Base-by-base conservation (phyloP, 2,888 invertebrate species). In the Agrilus mali region DNA sequence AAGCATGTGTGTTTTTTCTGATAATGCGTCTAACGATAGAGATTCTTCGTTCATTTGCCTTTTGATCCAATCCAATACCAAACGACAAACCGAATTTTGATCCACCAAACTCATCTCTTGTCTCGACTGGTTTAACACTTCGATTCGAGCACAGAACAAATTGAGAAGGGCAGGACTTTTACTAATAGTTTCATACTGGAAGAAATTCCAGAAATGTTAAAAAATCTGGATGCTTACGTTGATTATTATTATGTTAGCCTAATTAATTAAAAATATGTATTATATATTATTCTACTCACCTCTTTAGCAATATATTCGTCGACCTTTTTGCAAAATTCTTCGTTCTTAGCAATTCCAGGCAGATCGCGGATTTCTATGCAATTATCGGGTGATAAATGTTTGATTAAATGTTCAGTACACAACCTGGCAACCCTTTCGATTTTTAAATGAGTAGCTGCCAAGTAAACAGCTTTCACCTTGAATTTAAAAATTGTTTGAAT, bases 371-470 rank as follows among this genome's bases (percentile, higher is more conserved):
- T 69, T 58, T 73, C 69, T 48, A 80, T 71, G 59, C 73, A 74
- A 55, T 73, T 75, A 47, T 69, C 69, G 3, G 74, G 74, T 46
- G 75, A 73, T 45, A 83, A 70, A 57, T 80, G 77, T 56, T 74
- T 72, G 34, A 78, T 79, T 55, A 82, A 75, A 69, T 72, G 82
- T 52, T 73, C 73, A 55, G 76, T 84, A 69, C 78, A 89, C 67
- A 80, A 77, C 48, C 74, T 72, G 42, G 82, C 78, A 48, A 83
- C 84, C 17, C 78, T 68, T 51, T 82, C 80, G 72, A 90, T 79
- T 61, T 83, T 82, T 57, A 90, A 72, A 47, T 78, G 77, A 61
- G 75, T 77, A 7, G 89, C 87, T n/a, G 86, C 81, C 58, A 78
- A 70, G 72, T 87, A 90, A 46, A 89, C 79, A 16, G 80, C 77